These are phyloP conservation scores for Dysdera silvatica DNA, from an alignment of 1,140 invertebrate genomes.

Conservation along the genomic window DNA sequence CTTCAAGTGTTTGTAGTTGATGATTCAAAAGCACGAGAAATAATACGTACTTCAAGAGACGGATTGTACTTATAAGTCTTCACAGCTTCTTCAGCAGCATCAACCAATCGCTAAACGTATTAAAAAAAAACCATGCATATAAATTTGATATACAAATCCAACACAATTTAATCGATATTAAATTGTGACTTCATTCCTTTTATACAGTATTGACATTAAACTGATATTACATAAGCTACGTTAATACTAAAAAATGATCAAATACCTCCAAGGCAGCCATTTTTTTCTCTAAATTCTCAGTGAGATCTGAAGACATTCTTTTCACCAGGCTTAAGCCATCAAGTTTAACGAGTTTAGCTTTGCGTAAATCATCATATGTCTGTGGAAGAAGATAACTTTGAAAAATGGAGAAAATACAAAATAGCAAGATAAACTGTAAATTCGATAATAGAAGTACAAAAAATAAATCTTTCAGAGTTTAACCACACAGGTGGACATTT, in stretches of 20 bases:
- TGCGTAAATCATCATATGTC: conserved; percentile 20
- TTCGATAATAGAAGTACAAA: too few species aligned
- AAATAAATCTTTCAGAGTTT: too few species aligned
- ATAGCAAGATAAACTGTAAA: too few species aligned
- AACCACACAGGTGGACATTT: too few species aligned
- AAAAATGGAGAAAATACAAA: too few species aligned
- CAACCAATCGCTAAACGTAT: conserved; percentile 19
- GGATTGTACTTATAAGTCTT: conserved; percentile 20
- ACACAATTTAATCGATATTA: too few species aligned
- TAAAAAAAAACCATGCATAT: too few species aligned
- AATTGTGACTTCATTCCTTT: too few species aligned
- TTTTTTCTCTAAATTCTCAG: conserved; percentile 20
- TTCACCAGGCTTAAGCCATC: conserved; percentile 15
- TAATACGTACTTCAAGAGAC: conserved; percentile 16
- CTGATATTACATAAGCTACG: neutral
- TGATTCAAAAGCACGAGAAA: too few species aligned
- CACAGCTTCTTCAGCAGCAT: conserved; percentile 13
- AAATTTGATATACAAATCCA: too few species aligned
- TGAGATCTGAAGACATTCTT: conserved; percentile 23
- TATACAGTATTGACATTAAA: neutral
- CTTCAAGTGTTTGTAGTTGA: too few species aligned
- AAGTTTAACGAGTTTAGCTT: conserved; percentile 16
- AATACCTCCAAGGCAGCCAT: conserved; percentile 20
- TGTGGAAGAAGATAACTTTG: neutral
- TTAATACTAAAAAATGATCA: neutral